Percentiles rank a stretch among this genome's conserved stretches.
Conservation (phyloP, 2,888 invertebrate genomes). For the Cheilosia variabilis region DNA sequence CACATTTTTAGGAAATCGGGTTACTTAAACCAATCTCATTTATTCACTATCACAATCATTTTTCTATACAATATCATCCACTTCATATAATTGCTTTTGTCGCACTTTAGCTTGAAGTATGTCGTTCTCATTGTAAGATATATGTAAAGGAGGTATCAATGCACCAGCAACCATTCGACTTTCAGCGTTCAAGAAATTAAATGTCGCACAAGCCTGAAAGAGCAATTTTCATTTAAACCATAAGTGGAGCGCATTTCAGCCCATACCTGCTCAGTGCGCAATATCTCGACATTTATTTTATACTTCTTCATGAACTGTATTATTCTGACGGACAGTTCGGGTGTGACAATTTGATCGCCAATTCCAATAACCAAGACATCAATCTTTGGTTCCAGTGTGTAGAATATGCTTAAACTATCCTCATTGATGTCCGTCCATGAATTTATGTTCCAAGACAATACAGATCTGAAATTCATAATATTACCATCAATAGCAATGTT, state of each 20-base stretch:
- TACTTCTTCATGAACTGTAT: constrained; percentile 84
- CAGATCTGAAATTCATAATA: constrained; percentile 84
- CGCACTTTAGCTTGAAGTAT: constrained; percentile 85
- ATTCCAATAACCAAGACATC: constrained; percentile 91
- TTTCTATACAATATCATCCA: constrained; percentile 50
- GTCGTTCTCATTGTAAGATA: constrained; percentile 86
- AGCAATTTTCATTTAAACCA: background rate
- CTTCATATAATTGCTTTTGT: constrained; percentile 85
- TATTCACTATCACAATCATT: constrained; percentile 38
- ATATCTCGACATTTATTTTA: constrained; percentile 90
- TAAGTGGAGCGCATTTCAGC: background rate
- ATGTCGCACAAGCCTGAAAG: constrained; percentile 90
- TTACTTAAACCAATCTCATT: background rate
- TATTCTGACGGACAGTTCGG: constrained; percentile 83
- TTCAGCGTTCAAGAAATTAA: constrained; percentile 95
- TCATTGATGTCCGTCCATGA: constrained; percentile 88
- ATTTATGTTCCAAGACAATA: constrained; percentile 93
- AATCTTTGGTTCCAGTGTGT: constrained; percentile 92
- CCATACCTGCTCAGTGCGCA: constrained; percentile 88
- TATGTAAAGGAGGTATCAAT: constrained; percentile 87
- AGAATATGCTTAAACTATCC: constrained; percentile 91
- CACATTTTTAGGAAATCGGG: too few relatives aligned
- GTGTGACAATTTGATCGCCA: constrained; percentile 85
- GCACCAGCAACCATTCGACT: constrained; percentile 88
- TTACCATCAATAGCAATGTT: background rate